Conservation (phyloP, 2,113 vertebrate species). For the Boleophthalmus pectinirostris region DNA sequence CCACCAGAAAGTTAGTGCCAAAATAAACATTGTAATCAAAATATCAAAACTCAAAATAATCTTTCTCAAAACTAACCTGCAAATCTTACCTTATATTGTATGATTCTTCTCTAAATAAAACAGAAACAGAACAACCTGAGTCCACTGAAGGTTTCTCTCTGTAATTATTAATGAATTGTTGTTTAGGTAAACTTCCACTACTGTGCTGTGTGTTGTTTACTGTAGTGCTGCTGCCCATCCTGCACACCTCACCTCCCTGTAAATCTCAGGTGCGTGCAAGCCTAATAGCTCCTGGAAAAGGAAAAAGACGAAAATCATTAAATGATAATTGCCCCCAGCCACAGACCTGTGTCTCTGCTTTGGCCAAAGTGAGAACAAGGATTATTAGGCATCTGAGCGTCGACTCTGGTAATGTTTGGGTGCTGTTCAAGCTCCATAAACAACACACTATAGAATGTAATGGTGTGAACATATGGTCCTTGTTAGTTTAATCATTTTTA, state of each 20-base stretch:
- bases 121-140: background rate
- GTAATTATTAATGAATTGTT: constrained; percentile 22
- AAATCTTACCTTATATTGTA: too few relatives aligned
- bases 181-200: constrained; percentile 14
- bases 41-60: too few relatives aligned
- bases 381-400: constrained; percentile 53
- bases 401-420: constrained; percentile 66
- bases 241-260: constrained; percentile 29
- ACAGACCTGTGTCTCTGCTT: constrained; percentile 65
- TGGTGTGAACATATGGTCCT: constrained; percentile 68
- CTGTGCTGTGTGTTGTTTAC: constrained; percentile 43
- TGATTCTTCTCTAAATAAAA: background rate
- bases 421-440: constrained; percentile 64
- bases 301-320: constrained; percentile 75
- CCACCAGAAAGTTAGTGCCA: too few relatives aligned
- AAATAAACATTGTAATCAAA: too few relatives aligned
- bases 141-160: background rate
- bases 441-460: constrained; percentile 50
- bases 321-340: constrained; percentile 71
- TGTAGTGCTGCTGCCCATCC: constrained; percentile 10
- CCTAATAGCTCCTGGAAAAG: constrained; percentile 68
- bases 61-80: too few relatives aligned
- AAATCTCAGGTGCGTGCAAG: constrained; percentile 73
- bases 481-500: constrained; percentile 70
- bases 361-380: constrained; percentile 61